Evolutionary conservation across 2,888 invertebrate genomes (phyloP), one percentile per base, ranked within the genome.

Genomic region (Tortricodes alternella): DNA sequence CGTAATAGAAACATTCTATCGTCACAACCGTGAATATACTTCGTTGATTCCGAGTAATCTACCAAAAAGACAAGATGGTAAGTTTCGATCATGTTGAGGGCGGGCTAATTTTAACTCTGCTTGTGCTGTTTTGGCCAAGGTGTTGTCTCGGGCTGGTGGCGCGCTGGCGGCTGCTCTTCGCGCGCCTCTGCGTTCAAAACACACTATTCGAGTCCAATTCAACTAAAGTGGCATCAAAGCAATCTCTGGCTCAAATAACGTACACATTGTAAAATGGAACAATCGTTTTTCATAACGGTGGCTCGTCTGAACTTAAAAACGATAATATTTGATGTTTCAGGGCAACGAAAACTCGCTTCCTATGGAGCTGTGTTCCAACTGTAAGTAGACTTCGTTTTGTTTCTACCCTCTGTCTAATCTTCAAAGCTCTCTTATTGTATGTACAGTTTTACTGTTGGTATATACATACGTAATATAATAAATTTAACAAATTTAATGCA

Each of bases 321-420:
- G n/a, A n/a, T 15, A 16, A 27, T 11, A 41, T 49, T 55, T 27
- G 27, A 69, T 79, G 80, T 93, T 94, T 52, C 93, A 98, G 98
- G 98, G 98, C 91, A 98, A 98, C 92, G 98, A 98, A 92, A 96
- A 95, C 83, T 97, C 97, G 72, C 94, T 98, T 83, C 97, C 98
- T 72, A 97, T 98, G 97, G 98, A 98, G 93, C 95, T 98, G 74
- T 98, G 98, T 94, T 97, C 97, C 84, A 98, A 97, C 85, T 97
- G 97, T 96, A 92, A 96, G 96, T 95, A 87, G 75, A 44, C 49
- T 39, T 59, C 57, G 57, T 60, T 59, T 66, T 61, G 60, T 41
- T 41, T 51, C 53, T 53, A 49, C 43, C 49, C 50, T 41, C 21
- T 57, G 41, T 55, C 55, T 61, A 58, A 46, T 62, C 56, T 64